Conservation (phyloP, 2,888 invertebrate species). For the Uloborus plumipes region DNA sequence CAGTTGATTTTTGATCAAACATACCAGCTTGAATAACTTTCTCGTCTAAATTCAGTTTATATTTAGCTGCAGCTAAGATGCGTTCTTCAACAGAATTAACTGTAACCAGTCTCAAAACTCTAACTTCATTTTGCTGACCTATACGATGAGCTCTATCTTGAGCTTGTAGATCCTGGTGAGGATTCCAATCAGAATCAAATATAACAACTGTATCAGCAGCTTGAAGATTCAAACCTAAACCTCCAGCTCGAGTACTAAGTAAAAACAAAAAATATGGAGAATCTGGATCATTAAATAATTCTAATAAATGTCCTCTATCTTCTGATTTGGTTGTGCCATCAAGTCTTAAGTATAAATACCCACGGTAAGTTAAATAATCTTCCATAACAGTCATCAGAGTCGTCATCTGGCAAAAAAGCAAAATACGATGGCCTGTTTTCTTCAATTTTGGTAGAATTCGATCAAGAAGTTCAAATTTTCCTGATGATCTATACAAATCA, state of each 20-base stretch:
- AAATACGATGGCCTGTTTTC: constrained; percentile 90
- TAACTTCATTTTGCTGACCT: constrained; percentile 97
- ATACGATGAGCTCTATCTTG: constrained; percentile 99
- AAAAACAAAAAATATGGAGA: constrained; percentile 96
- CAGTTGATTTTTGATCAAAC: constrained; percentile 99
- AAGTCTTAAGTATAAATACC: constrained; percentile 84
- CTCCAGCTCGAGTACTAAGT: constrained; percentile 96
- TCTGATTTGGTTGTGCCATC: constrained; percentile 99
- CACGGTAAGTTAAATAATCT: constrained; percentile 93
- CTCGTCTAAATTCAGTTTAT: constrained; percentile 99
- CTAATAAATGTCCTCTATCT: constrained; percentile 93
- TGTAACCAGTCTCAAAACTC: constrained; percentile 96
- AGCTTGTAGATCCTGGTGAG: constrained; percentile 99
- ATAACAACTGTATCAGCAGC: constrained; percentile 99
- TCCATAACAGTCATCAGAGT: constrained; percentile 99
- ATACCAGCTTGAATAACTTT: constrained; percentile 99
- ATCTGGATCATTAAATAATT: constrained; percentile 87
- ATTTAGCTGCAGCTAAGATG: constrained; percentile 96
- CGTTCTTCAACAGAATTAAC: constrained; percentile 99
- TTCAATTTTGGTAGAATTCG: constrained; percentile 96
- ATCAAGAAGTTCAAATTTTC: constrained; percentile 97
- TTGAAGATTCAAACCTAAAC: constrained; percentile 96
- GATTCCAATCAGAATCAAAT: constrained; percentile 99
- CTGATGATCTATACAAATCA: constrained; percentile 92
- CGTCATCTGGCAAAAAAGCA: constrained; percentile 99